Percentiles rank a stretch among this genome's conserved stretches.
Evolutionary conservation across 2,113 vertebrate species (phyloP).

Genomic region (Protobothrops flavoviridis): DNA sequence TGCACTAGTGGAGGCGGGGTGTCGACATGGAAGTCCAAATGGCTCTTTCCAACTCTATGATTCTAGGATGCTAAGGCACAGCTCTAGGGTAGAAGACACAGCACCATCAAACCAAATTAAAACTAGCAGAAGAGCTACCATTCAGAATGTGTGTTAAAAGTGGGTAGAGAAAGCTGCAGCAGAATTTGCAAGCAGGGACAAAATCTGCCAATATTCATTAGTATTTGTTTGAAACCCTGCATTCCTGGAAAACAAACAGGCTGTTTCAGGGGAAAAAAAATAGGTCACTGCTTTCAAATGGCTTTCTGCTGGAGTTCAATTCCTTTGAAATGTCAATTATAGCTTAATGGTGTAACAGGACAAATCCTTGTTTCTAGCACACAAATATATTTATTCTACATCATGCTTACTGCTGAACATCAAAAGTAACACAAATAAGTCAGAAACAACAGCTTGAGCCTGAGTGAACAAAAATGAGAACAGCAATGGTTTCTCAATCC

Average conservation of each 20-base stretch:
- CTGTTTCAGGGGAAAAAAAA: constrained; percentile 27
- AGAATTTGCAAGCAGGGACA: neutral
- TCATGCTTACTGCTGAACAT: neutral
- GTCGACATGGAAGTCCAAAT: neutral
- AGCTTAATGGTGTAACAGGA: neutral
- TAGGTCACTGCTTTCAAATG: constrained; percentile 34
- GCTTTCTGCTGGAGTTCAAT: constrained; percentile 40
- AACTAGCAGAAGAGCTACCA: constrained; percentile 20
- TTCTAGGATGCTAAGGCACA: neutral
- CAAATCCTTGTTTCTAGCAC: neutral
- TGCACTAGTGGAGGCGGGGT: neutral
- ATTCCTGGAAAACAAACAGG: constrained; percentile 35
- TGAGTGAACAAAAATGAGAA: constrained; percentile 1
- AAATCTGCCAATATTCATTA: neutral
- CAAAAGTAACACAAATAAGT: neutral
- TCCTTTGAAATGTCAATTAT: constrained; percentile 42
- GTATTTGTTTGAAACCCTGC: constrained; percentile 28
- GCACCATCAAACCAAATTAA: constrained; percentile 12
- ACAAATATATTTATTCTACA: constrained; percentile 8
- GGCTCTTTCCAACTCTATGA: neutral
- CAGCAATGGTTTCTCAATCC: neutral
- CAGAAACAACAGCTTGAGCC: neutral
- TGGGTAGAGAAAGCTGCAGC: neutral
- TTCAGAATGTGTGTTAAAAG: neutral
- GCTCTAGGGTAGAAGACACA: neutral